These are phyloP conservation scores for human (Homo sapiens) DNA, from an alignment of 2,113 vertebrate genomes.

Conservation along the genomic window GRCh38 chr18:44774501-44775000, in stretches of 20 bases:
- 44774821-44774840: neutral
- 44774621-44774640: neutral
- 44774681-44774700: neutral
- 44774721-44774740: neutral
- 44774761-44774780: neutral
- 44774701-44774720: neutral
- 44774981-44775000: slow-evolving; percentile 9
- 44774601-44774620: neutral
- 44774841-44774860: neutral
- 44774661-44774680: neutral
- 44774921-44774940: neutral
- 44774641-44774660: neutral
- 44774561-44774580: neutral
- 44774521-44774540: neutral
- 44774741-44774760: neutral
- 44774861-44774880: neutral
- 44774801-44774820: neutral
- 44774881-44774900: slow-evolving; percentile 34
- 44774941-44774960: slow-evolving; percentile 27
- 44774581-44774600: neutral
- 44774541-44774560: neutral
- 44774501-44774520: neutral
- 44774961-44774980: slow-evolving; percentile 45
- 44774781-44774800: neutral
- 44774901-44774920: neutral